phyloP scores from a whole-genome alignment of 1,140 invertebrate genomes.

The Lordiphosa collinella region DNA sequence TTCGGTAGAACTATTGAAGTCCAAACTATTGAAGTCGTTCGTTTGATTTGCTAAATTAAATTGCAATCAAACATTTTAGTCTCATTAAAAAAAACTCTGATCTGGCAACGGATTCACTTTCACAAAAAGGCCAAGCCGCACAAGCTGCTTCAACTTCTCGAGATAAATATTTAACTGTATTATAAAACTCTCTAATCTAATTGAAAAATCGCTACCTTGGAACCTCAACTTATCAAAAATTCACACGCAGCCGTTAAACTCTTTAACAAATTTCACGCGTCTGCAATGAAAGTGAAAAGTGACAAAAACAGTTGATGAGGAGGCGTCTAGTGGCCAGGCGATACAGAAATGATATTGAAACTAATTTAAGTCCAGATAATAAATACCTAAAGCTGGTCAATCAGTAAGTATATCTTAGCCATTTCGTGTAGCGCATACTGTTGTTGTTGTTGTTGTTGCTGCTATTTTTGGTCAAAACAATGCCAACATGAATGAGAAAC shows the following conservation, averaged over 20 bases:
- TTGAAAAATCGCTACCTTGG: slow-evolving; percentile 32
- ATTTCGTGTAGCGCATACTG: too few relatives aligned
- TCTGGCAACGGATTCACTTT: slow-evolving; percentile 55
- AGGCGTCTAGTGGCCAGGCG: neutral
- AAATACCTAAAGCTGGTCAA: slow-evolving; percentile 23
- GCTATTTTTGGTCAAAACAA: slow-evolving; percentile 49
- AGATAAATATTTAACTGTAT: slow-evolving; percentile 10
- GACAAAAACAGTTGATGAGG: slow-evolving; percentile 1
- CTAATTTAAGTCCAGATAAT: slow-evolving; percentile 17
- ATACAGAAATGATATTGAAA: slow-evolving; percentile 38
- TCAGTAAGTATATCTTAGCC: too few relatives aligned
- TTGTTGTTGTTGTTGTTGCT: too few relatives aligned
- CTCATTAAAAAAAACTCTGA: slow-evolving; percentile 38
- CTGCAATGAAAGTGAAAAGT: slow-evolving; percentile 66
- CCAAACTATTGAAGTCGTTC: too few relatives aligned
- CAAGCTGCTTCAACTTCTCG: too few relatives aligned
- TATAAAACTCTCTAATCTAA: slow-evolving; percentile 27
- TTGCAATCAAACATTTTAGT: slow-evolving; percentile 10
- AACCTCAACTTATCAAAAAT: slow-evolving; percentile 20
- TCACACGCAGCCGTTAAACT: slow-evolving; percentile 66
- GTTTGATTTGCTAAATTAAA: too few relatives aligned
- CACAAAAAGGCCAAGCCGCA: slow-evolving; percentile 8
- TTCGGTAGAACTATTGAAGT: too few relatives aligned
- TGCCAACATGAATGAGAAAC: slow-evolving; percentile 19
- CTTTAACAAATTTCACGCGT: slow-evolving; percentile 46